These are phyloP conservation scores for Upupa epops DNA, from an alignment of 2,113 vertebrate genomes.

Conservation along the genomic window DNA sequence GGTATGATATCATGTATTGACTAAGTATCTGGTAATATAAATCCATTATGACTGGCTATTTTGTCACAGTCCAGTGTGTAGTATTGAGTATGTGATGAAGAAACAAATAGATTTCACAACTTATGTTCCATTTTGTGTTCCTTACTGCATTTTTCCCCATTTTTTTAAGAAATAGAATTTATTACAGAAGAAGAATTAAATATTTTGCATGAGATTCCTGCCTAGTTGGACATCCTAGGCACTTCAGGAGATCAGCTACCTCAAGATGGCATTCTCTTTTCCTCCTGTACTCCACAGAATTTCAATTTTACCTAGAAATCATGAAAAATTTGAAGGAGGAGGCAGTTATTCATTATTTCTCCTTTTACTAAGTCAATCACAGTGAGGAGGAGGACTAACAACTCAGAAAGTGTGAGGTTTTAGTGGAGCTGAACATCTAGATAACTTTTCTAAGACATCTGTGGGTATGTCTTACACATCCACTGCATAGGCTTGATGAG, in stretches of 20 bases:
- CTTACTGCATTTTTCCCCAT: neutral
- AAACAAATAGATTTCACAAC: neutral
- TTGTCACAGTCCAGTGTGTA: neutral
- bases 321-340: neutral
- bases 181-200: neutral
- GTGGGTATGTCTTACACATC: neutral
- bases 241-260: neutral
- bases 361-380: neutral
- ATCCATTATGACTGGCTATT: neutral
- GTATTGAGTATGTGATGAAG: neutral
- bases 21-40: neutral
- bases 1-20: neutral
- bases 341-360: neutral
- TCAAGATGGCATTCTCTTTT: neutral
- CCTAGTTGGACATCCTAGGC: neutral
- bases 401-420: neutral
- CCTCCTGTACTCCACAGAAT: neutral
- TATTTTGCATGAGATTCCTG: neutral
- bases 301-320: neutral
- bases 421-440: neutral
- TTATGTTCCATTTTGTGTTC: neutral
- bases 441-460: neutral
- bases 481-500: neutral
- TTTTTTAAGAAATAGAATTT: neutral
- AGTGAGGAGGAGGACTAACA: neutral